A percentile compares a stretch with the other conserved stretches of the same genome.
phyloP scores from a whole-genome alignment of 2,888 invertebrate genomes.

The Chironomus tentans region DNA sequence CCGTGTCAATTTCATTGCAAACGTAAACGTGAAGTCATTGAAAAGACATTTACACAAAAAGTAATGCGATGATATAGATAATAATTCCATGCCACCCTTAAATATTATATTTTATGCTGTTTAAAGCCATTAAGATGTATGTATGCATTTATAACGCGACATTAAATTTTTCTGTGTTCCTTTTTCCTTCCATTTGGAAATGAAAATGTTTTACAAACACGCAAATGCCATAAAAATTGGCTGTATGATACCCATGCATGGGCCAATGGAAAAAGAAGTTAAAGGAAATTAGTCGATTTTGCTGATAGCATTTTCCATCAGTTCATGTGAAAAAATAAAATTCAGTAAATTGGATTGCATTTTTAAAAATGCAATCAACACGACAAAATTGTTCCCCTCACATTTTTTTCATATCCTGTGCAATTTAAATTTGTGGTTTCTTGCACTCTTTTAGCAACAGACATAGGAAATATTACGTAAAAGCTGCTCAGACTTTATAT shows the following conservation, averaged over 20 bases:
- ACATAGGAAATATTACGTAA: no score
- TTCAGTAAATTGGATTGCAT: slow-evolving; percentile 18
- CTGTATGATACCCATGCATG: background rate
- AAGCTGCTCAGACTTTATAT: no score
- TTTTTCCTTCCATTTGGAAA: background rate
- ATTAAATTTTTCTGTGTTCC: background rate
- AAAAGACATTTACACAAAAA: background rate
- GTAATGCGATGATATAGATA: background rate
- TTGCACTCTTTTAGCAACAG: no score
- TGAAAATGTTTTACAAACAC: slow-evolving; percentile 9
- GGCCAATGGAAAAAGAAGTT: no score
- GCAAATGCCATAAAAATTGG: slow-evolving; percentile 13
- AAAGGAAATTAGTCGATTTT: no score
- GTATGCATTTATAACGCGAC: slow-evolving; percentile 25
- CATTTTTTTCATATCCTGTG: no score
- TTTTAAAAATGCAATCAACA: slow-evolving; percentile 18
- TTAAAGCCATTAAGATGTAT: slow-evolving; percentile 19
- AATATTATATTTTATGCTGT: background rate
- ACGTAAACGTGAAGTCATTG: background rate
- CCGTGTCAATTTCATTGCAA: background rate
- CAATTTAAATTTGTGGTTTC: no score
- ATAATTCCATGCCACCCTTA: background rate
- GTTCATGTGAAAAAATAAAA: no score
- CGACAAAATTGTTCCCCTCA: background rate
- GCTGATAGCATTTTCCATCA: no score